These are phyloP conservation scores for Smittia aterrima DNA, from an alignment of 2,888 invertebrate genomes.

Conservation along the genomic window DNA sequence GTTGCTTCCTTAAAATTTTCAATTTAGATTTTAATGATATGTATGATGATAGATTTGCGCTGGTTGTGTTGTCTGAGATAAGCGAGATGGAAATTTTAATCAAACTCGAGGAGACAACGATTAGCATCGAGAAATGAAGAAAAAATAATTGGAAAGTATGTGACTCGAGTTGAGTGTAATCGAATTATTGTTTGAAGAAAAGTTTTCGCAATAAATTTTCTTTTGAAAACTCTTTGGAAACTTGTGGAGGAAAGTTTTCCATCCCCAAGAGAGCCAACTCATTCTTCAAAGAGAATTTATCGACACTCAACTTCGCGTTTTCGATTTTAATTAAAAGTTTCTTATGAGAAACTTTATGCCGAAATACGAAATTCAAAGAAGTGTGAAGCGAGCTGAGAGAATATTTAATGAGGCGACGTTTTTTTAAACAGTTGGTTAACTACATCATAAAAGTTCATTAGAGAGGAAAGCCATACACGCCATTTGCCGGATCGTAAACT, in stretches of 20 bases:
- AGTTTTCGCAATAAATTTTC: background rate
- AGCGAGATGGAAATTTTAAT: constrained; percentile 11
- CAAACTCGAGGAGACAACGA: background rate
- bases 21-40: constrained; percentile 39
- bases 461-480: background rate
- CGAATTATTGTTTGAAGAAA: background rate
- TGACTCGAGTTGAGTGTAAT: background rate
- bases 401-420: constrained; percentile 28
- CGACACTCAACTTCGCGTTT: constrained; percentile 7
- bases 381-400: constrained; percentile 26
- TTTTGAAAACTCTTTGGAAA: no score
- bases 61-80: background rate
- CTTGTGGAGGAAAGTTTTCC: no score
- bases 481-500: background rate
- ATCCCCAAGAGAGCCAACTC: background rate
- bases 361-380: constrained; percentile 1
- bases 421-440: constrained; percentile 22
- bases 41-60: background rate
- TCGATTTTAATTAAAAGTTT: constrained; percentile 20
- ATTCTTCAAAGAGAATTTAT: background rate
- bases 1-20: constrained; percentile 28
- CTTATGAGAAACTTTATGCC: background rate
- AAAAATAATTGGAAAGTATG: background rate
- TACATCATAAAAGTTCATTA: constrained; percentile 18
- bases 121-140: background rate